Percentiles rank a stretch among this genome's conserved stretches.
phyloP scores from a whole-genome alignment of 2,888 invertebrate genomes.

The Phortica magna region DNA sequence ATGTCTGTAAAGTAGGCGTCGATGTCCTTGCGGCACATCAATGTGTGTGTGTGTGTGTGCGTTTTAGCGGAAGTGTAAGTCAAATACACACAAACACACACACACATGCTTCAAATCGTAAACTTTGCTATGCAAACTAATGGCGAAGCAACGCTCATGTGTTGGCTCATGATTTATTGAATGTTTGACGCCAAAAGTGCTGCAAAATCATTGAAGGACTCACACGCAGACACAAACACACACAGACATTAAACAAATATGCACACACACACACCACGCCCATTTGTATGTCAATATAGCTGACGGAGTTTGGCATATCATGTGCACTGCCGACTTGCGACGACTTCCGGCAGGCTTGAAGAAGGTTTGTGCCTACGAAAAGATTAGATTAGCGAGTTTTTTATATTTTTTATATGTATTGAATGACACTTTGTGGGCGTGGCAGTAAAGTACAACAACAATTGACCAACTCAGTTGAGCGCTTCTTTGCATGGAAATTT shows the following conservation, averaged over 20 bases:
- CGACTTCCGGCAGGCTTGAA: no score
- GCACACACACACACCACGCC: no score
- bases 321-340: no score
- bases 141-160: conserved; percentile 8
- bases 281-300: no score
- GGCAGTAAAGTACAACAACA: no score
- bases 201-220: conserved; percentile 50
- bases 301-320: no score
- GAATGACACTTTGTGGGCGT: no score
- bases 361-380: no score
- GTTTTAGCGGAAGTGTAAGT: conserved; percentile 15
- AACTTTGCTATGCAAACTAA: conserved; percentile 26
- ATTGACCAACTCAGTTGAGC: no score
- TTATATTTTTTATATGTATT: no score
- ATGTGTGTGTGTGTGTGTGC: neutral
- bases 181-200: conserved; percentile 62
- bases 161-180: conserved; percentile 59
- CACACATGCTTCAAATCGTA: conserved; percentile 12
- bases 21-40: neutral
- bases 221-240: neutral
- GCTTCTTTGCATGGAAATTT: no score
- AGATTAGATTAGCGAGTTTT: no score
- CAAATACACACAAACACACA: conserved; percentile 15
- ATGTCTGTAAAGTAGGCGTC: neutral
- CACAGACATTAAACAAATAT: neutral